Evolutionary conservation across 2,888 invertebrate genomes (phyloP), one percentile per base, ranked within the genome.

Genomic region (Aproaerema taeniolella): DNA sequence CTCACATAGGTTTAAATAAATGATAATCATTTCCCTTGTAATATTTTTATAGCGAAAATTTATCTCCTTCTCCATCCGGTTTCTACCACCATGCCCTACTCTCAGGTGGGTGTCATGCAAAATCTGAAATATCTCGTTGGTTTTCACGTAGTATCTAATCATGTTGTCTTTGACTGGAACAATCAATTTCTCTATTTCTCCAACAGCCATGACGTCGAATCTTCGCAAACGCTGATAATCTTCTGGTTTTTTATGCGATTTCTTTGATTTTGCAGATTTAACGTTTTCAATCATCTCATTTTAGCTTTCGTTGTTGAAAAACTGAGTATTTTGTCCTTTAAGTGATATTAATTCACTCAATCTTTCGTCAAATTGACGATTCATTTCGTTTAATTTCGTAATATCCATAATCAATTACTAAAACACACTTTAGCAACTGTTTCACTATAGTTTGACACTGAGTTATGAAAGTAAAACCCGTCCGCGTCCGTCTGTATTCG

Each of bases 41-140:
- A 52, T 44, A 28, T 52, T 52, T 39, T 50, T 50, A 34, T 45
- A 52, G 16, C 35, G 30, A 2, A 15, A 8, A 29, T 41, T 43
- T 13, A 47, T 7, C 15, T 49, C 42, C 16, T 44, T 47, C 16
- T 32, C 41, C 50, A 47, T 50, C 28, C n/a, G n/a, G n/a, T n/a
- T n/a, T n/a, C n/a, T n/a, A n/a, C n/a, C n/a, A n/a, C n/a, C n/a
- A n/a, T n/a, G n/a, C n/a, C n/a, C n/a, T n/a, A n/a, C n/a, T n/a
- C n/a, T 13, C n/a, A 43, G 30, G 30, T 61, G 57, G n/a, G 49
- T 49, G 17, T 54, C 53, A 28, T 56, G 46, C 43, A 63, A 45
- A 20, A 58, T 45, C 28, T 57, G 42, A 46, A 52, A 59, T 32
- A 55, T 41, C 17, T 60, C 51, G 2, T 56, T 50, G 6, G 31